Evolutionary conservation across 2,888 invertebrate species (phyloP), one percentile per base, ranked within the genome.

Genomic region (Idaea dimidiata): DNA sequence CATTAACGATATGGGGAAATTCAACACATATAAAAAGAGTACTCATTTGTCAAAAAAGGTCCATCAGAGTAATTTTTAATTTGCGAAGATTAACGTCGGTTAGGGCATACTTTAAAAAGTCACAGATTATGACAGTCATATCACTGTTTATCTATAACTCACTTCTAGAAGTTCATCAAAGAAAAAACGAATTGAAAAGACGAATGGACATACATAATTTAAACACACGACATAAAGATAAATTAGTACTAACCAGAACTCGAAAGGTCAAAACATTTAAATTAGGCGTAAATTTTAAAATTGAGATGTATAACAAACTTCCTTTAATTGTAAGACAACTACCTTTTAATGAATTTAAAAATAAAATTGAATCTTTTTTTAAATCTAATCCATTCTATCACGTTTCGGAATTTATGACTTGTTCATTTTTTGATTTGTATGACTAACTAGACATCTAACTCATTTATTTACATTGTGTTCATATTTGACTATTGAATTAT

Each of bases 1-100:
- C 59, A 8, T 16, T 59, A 17, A 53, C 59, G 0, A 16, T 16
- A 17, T 59, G 59, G 59, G 59, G 59, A 17, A 59, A 59, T 18
- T 33, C 32, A 14, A 8, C 59, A 16, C 17, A 59, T 18, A 59
- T 59, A 17, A 6, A 60, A 4, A 54, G 54, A 14, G 54, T 54
- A n/a, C 54, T 54, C 17, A 17, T 54, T 54, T 54, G 54, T n/a
- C 54, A 54, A 7, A 54, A 54, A 54, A 54, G 54, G 14, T 54
- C 54, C 1, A 54, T 54, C 6, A n/a, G 54, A 54, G 6, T 53
- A 53, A 54, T 54, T 16, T 54, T 10, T 54, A 17, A 17, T 54
- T 17, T 54, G 14, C 54, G 16, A 8, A 54, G 54, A 54, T n/a
- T 54, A n/a, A 54, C 54, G 1, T 54, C 54, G 1, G 54, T 14